These are phyloP conservation scores for Phrynocephalus forsythii DNA, from an alignment of 2,797 vertebrate genomes.

Conservation along the genomic window DNA sequence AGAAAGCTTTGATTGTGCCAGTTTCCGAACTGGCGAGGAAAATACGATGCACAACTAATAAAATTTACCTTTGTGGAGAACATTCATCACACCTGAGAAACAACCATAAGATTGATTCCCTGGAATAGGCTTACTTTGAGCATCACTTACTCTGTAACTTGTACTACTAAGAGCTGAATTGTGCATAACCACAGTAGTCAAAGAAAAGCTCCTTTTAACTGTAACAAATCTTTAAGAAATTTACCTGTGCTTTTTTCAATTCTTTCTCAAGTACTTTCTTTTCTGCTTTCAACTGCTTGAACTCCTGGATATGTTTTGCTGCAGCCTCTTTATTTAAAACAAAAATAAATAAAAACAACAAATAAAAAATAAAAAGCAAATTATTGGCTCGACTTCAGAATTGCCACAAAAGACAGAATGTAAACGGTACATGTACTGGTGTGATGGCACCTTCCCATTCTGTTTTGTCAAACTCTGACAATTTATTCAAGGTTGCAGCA, in stretches of 20 bases:
- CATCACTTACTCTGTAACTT: background rate
- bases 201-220: background rate
- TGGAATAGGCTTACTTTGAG: background rate
- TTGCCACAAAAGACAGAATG: background rate
- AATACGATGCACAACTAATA: background rate
- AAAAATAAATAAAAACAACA: background rate
- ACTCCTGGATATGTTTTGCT: conserved; percentile 83
- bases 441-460: background rate
- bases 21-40: background rate
- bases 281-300: conserved; percentile 83
- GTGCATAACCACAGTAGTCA: background rate
- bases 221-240: background rate
- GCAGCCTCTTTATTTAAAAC: conserved; percentile 79
- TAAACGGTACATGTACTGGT: background rate
- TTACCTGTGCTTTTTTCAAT: conserved; percentile 84
- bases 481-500: background rate
- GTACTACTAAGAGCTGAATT: background rate
- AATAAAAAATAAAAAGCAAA: too few species aligned
- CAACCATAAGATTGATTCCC: background rate
- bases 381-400: conserved; percentile 17
- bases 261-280: conserved; percentile 87
- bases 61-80: background rate
- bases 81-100: background rate
- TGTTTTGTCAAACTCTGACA: conserved; percentile 24
- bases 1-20: background rate